Evolutionary conservation across 2,113 vertebrate species (phyloP), one percentile per base, ranked within the genome.

Genomic region (Cercocebus atys): DNA sequence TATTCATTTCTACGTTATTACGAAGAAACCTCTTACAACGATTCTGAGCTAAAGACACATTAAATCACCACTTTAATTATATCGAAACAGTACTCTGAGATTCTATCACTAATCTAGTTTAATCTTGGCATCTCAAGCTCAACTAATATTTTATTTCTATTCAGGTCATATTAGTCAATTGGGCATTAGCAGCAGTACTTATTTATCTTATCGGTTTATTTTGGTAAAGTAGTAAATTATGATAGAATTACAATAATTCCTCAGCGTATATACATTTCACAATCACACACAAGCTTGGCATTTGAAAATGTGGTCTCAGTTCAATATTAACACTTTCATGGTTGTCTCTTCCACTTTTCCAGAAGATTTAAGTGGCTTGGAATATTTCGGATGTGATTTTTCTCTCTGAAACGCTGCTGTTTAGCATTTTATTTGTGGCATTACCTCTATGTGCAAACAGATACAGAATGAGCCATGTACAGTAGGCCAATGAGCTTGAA

Each of bases 11-110:
- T 97, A 45, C 18, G 92, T 95, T 96, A 64, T 94, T 95, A 86
- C 94, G 10, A 80, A 97, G 97, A 90, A 96, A 96, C 97, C 88
- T 97, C 98, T 97, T 97, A 97, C 96, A 81, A 98, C 82, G 95
- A 97, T 97, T 97, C 97, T 7, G 30, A 4, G 23, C 95, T 97
- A 94, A 97, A 98, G 96, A 97, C 95, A 97, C 87, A 98, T 98
- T 99, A 98, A 96, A 98, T 99, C 98, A 99, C 96, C 98, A 96
- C 88, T 95, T 97, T 98, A 98, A 98, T 99, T 98, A 98, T 89
- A 97, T 92, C 93, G 61, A 97, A 98, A 97, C 94, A 94, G 98
- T 92, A 95, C 97, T 87, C 96, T 93, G 98, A 97, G 98, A 78
- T 97, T 97, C 98, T 96, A 96, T 95, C 96, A 98, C 97, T 96